Evolutionary conservation across 92 coral and sea anemone genomes (phyloP).

Genomic region (Palythoa grandiflora): DNA sequence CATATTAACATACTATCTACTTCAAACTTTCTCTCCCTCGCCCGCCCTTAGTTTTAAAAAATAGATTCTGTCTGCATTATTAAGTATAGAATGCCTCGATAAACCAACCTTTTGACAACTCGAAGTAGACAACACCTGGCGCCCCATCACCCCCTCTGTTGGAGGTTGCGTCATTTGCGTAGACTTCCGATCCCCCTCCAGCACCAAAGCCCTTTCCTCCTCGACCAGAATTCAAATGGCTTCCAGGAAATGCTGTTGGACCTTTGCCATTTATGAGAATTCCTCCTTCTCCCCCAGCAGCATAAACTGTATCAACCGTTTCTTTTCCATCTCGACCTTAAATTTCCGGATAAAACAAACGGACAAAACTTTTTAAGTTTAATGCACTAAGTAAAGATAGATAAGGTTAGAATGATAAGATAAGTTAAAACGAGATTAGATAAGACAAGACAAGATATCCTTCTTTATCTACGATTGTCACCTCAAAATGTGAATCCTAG

Average conservation of each 20-base stretch:
- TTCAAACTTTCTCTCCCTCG: no score
- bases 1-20: no score
- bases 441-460: no score
- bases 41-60: background rate
- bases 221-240: background rate
- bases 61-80: background rate
- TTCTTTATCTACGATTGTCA: no score
- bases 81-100: background rate
- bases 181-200: conserved; percentile 8
- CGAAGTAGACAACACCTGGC: conserved; percentile 37
- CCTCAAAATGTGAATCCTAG: no score
- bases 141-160: conserved; percentile 21
- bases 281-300: conserved; percentile 39
- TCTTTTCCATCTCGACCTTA: conserved; percentile 1
- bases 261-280: conserved; percentile 24
- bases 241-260: conserved; percentile 18
- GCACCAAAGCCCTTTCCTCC: conserved; percentile 38
- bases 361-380: background rate
- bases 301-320: background rate
- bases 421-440: no score
- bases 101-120: background rate
- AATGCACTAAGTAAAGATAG: no score
- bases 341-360: background rate
- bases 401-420: no score
- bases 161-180: no score